Evolutionary conservation across 2,113 vertebrate genomes (phyloP), one percentile per base, ranked within the genome.

Genomic region (Notiomystis cincta): DNA sequence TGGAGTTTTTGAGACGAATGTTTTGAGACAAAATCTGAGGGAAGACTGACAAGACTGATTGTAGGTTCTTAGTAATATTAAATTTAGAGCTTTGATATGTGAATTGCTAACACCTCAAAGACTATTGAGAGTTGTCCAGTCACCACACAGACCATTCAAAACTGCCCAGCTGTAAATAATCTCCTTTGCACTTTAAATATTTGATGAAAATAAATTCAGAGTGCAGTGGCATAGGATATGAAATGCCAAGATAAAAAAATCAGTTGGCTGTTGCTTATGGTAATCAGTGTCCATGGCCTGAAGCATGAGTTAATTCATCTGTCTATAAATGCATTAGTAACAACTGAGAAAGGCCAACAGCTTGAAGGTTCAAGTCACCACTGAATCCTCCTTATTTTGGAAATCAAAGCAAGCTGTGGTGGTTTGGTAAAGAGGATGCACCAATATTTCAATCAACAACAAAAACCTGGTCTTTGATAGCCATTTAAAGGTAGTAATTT

Each of bases 1-100:
- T 18, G 9, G 67, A 72, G 18, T 3, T 76, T 66, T 75, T n/a
- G 19, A 84, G 30, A 47, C 0, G 0, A 20, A 70, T 0, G 0
- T 61, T 62, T 91, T 44, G 28, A 82, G 42, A 37, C 14, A 7
- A 17, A 87, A 19, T 76, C 40, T 69, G 31, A 56, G 31, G 65
- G 13, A 82, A 76, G 33, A 17, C 50, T 51, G 27, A 28, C 3
- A 5, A 28, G 12, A 61, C 10, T 15, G 38, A 78, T 27, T 21
- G 15, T 28, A 50, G 2, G 5, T 44, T 38, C 18, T 22, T 54
- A 56, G 23, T 10, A 44, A 16, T 11, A 56, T 27, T n/a, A 69
- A 37, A 23, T 51, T 42, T 44, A 16, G 30, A 72, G 22, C 9
- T 60, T 11, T 44, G 35, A 7, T 92, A 2, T 42, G 23, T 9